A percentile compares a stretch with the other conserved stretches of the same genome.
phyloP scores from a whole-genome alignment of 30 jellyfish, hydroid and myxozoan species.

The Turritopsis dohrnii region DNA sequence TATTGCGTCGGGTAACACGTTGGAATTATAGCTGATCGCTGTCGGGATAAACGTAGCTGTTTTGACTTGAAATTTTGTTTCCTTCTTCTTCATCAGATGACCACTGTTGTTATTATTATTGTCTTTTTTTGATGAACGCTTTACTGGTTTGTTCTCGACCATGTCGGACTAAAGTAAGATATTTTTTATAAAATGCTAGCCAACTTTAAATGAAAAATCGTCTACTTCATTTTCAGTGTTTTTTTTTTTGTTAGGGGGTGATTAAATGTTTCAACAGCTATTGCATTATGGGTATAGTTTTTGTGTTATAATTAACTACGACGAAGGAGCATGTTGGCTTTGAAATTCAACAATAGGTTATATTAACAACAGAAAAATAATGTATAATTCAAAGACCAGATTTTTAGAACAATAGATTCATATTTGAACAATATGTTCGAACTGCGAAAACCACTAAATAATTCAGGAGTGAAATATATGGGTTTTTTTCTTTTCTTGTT shows the following conservation, averaged over 20 bases:
- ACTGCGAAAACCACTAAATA: not conserved
- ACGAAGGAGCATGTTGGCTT: not conserved
- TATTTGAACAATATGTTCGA: not conserved
- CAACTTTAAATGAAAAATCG: not conserved
- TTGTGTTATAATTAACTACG: not conserved
- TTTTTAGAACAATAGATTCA: not conserved
- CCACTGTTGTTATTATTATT: not conserved
- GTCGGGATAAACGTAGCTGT: slow-evolving; percentile 27
- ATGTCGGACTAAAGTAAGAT: not conserved
- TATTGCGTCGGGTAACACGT: slow-evolving; percentile 37
- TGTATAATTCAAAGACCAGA: not conserved
- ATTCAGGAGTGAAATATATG: not conserved
- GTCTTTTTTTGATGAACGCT: slow-evolving; percentile 9
- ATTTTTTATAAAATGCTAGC: not conserved
- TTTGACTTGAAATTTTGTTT: not conserved
- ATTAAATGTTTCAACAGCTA: slow-evolving; percentile 12
- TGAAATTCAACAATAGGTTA: not conserved
- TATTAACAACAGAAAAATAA: not conserved
- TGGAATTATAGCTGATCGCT: slow-evolving; percentile 20
- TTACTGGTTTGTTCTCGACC: not conserved
- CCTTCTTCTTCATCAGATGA: not conserved
- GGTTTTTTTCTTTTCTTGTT: not conserved
- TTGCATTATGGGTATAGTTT: slow-evolving; percentile 5
- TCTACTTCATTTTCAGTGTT: not conserved
- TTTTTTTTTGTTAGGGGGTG: slow-evolving; percentile 16